Base-by-base conservation (phyloP, 2,888 invertebrate species). In the Xylota sylvarum region DNA sequence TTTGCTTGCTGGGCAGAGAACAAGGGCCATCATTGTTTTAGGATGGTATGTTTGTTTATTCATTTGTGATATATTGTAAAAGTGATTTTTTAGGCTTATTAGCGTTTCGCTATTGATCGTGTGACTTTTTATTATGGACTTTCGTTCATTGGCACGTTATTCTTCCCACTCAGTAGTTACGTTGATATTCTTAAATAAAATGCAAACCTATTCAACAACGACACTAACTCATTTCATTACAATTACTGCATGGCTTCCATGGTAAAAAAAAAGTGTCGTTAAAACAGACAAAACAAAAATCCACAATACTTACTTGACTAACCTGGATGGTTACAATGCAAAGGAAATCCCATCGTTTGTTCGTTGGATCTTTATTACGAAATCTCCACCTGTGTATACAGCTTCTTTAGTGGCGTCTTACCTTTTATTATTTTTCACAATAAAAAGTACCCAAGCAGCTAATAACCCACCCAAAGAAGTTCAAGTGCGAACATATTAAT, bases 21-120 rank as follows among this genome's bases (percentile, higher is more conserved):
- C 83, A 84, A 84, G 84, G 84, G 67, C 46, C 73, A 32, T 55
- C 67, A 69, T 84, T 84, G 84, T 84, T 56, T 74, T 60, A 27
- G 14, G 64, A 40, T 30, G 23, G 48, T 64, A 46, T 56, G 48
- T 73, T 69, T 79, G 27, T 6, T 67, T 64, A 19, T 43, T 62
- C 19, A 62, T 55, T 62, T 69, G 40, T 52, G 30, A 19, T 40
- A 43, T 56, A 69, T 43, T 23, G 46, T 72, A 52, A 62, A 64
- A 74, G 19, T 27, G 65, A 50, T 40, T 55, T 27, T 17, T 43
- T 40, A 14, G 30, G 32, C 52, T 55, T 62, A 78, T 78, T 70
- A 64, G 62, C 64, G 7, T 40, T 17, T 1, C 32, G 17, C 10
- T 35, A 35, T 19, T 60, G 27, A n/a, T 55, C 40, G 17, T 52